Evolutionary conservation across 2,888 invertebrate genomes (phyloP), one percentile per base, ranked within the genome.

Genomic region (Chelonus formosanus): DNA sequence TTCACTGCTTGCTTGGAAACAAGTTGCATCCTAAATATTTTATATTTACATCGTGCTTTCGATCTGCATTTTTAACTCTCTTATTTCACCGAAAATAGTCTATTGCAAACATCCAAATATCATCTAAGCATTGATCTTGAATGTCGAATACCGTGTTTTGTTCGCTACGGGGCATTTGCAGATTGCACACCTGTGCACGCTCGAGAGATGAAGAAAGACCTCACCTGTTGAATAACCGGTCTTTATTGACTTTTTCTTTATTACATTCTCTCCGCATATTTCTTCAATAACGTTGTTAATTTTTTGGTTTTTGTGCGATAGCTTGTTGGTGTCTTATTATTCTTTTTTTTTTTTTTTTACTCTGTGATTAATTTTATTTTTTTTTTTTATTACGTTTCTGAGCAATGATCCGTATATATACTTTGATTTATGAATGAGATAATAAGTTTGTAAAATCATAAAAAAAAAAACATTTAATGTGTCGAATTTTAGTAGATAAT

Each of bases 221-320:
- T 80, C 81, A 82, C 79, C 81, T 81, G 81, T 81, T 77, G 82
- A 79, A 75, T 77, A 81, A 83, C 82, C 82, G 81, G 81, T 83
- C 82, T 78, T 75, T 77, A 78, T 81, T 79, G 77, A 80, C 81
- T 83, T 81, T 82, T 81, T 82, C 79, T 80, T 80, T 75, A 74
- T 78, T 79, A 74, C 73, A 66, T 67, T 64, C 68, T 73, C 73
- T 71, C 72, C 58, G 63, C 65, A 69, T 63, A 63, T 55, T 70
- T 72, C 69, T 66, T 59, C 65, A 54, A 54, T 60, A 7, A 50
- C 20, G 40, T 58, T 47, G 47, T 8, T 45, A 47, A 48, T n/a
- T 60, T 32, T 60, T 36, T 54, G 10, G 36, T 36, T 4, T 10
- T 54, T 40, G 40, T 40, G 3, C 6, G 40, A 40, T 40, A 40